A percentile compares a stretch with the other conserved stretches of the same genome.
phyloP scores from a whole-genome alignment of 2,113 vertebrate genomes.

The Jacana jacana region DNA sequence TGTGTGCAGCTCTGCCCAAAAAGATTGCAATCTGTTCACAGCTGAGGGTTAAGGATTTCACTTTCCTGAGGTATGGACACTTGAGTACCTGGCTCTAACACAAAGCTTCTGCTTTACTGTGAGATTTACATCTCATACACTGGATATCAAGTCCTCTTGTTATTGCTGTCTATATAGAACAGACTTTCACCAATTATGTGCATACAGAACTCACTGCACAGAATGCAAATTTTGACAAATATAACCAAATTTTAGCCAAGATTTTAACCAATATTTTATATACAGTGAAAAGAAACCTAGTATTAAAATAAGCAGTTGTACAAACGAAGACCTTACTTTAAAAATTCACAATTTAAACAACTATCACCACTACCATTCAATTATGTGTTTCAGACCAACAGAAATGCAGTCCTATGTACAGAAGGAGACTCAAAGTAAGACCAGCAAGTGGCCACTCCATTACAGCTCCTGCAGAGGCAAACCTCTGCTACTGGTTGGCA shows the following conservation, averaged over 20 bases:
- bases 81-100: not conserved
- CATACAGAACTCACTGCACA: not conserved
- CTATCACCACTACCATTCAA: not conserved
- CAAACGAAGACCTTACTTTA: not conserved
- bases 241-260: not conserved
- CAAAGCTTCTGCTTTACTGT: not conserved
- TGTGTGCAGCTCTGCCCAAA: conserved; percentile 90
- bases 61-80: not conserved
- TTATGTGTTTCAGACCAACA: not conserved
- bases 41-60: conserved; percentile 75
- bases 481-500: not conserved
- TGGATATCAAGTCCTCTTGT: not conserved
- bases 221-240: not conserved
- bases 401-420: not conserved
- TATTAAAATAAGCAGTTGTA: not conserved
- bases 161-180: not conserved
- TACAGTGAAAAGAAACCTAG: not conserved
- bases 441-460: not conserved
- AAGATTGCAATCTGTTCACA: conserved; percentile 87
- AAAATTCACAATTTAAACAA: not conserved
- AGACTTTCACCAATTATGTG: not conserved
- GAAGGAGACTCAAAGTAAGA: not conserved
- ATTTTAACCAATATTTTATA: not conserved
- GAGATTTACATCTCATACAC: not conserved
- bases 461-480: not conserved